These are phyloP conservation scores for Tachysurus fulvidraco DNA, from an alignment of 2,113 vertebrate genomes.

Conservation along the genomic window DNA sequence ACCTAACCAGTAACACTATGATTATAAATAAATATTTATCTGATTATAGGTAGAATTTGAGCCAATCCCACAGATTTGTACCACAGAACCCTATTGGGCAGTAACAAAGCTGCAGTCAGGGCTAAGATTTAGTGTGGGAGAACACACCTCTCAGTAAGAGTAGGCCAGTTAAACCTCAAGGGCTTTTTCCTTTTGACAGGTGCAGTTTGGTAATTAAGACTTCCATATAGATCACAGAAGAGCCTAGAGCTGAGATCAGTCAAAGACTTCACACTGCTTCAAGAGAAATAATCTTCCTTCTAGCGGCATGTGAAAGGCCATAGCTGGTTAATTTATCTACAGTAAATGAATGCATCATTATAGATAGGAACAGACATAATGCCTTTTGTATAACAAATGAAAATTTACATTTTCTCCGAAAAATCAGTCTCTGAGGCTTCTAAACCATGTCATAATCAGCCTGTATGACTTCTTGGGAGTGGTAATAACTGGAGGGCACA, in stretches of 20 bases:
- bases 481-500: conserved; percentile 33
- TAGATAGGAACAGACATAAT: not conserved
- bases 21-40: not conserved
- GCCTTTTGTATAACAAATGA: not conserved
- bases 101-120: not conserved
- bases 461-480: conserved; percentile 3
- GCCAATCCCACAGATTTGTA: not conserved
- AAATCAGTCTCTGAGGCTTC: not conserved
- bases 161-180: conserved; percentile 32
- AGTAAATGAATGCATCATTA: not conserved
- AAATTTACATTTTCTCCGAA: conserved; percentile 21
- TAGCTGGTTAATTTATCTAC: conserved; percentile 16
- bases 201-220: conserved; percentile 59
- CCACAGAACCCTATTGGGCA: not conserved
- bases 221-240: conserved; percentile 57
- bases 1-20: not conserved
- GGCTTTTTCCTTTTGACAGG: conserved; percentile 51
- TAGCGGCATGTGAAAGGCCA: not conserved
- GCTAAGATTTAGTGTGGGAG: conserved; percentile 21
- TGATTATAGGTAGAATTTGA: not conserved
- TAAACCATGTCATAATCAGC: conserved; percentile 5
- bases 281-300: conserved; percentile 35
- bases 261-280: conserved; percentile 54
- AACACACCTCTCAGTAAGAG: conserved; percentile 18
- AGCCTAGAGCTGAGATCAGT: conserved; percentile 60